These are phyloP conservation scores for Xiphydria camelus DNA, from an alignment of 2,888 invertebrate genomes.

Conservation along the genomic window DNA sequence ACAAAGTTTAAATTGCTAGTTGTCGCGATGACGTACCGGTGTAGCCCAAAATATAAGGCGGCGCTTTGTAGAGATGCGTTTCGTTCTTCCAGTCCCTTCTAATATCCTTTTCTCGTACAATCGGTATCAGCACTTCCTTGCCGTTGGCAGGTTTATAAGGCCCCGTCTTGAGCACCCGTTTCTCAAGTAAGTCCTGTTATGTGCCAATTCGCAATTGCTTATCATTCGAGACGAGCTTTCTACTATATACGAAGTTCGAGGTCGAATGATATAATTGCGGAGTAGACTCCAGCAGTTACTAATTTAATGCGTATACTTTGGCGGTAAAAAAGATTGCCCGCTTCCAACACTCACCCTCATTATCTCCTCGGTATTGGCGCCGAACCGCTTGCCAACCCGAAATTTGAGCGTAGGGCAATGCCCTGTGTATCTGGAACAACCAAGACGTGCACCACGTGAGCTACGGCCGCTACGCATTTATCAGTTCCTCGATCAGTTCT, in stretches of 20 bases:
- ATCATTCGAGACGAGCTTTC: too few relatives aligned
- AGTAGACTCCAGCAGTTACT: too few relatives aligned
- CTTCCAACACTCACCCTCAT: conserved; percentile 58
- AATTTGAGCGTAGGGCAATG: conserved; percentile 74
- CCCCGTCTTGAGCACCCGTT: conserved; percentile 59
- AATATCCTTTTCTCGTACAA: conserved; percentile 45
- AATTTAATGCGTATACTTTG: too few relatives aligned
- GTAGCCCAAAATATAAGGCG: conserved; percentile 69
- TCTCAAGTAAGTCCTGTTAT: conserved; percentile 57
- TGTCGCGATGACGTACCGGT: conserved; percentile 59
- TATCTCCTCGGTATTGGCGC: conserved; percentile 71
- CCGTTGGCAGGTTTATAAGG: conserved; percentile 64
- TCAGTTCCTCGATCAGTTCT: too few relatives aligned
- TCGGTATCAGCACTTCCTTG: conserved; percentile 42
- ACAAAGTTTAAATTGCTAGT: not conserved
- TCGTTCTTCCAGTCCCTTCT: conserved; percentile 46
- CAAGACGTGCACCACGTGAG: too few relatives aligned
- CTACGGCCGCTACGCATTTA: too few relatives aligned
- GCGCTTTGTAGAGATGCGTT: conserved; percentile 38
- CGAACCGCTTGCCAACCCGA: conserved; percentile 72
- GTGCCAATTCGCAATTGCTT: too few relatives aligned
- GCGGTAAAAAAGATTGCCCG: too few relatives aligned
- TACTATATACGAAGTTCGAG: not conserved
- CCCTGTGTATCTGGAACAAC: conserved; percentile 71
- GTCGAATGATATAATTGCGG: too few relatives aligned